Conservation (phyloP, 2,888 invertebrate genomes). For the Epinotia brunnichana region DNA sequence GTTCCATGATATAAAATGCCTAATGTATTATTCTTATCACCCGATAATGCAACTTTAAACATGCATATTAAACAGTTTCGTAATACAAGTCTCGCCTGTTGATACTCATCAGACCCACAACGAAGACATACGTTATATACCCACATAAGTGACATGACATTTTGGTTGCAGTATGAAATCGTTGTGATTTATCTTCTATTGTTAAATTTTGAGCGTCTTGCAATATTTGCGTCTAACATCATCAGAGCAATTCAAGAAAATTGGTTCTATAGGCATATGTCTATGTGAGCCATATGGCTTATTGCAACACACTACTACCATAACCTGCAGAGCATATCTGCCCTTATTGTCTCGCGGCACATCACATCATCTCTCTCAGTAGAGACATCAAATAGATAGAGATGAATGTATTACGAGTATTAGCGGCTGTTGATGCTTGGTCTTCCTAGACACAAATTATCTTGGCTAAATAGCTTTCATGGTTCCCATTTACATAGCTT, state of each 20-base stretch:
- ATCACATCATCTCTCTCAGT: no score
- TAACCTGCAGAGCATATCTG: not conserved
- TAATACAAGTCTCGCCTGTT: conserved; percentile 24
- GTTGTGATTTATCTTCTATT: conserved; percentile 32
- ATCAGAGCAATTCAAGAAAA: conserved; percentile 10
- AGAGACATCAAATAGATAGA: not conserved
- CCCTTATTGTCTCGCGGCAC: not conserved
- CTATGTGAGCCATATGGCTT: not conserved
- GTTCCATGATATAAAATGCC: not conserved
- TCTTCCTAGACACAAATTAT: no score
- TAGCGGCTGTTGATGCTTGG: no score
- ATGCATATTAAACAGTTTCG: conserved; percentile 23
- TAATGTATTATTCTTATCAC: conserved; percentile 6
- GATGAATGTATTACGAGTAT: no score
- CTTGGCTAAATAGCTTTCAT: no score
- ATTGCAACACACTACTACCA: not conserved
- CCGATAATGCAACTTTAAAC: conserved; percentile 18
- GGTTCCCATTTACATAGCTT: no score
- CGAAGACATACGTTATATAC: conserved; percentile 6
- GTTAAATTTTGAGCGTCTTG: conserved; percentile 34
- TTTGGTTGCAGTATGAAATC: conserved; percentile 37
- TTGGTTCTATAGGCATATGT: no score
- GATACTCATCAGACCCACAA: conserved; percentile 37
- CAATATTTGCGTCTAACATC: conserved; percentile 17
- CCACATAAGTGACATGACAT: conserved; percentile 36